Evolutionary conservation across 2,797 vertebrate species (phyloP).

Genomic region (Crenichthys baileyi): DNA sequence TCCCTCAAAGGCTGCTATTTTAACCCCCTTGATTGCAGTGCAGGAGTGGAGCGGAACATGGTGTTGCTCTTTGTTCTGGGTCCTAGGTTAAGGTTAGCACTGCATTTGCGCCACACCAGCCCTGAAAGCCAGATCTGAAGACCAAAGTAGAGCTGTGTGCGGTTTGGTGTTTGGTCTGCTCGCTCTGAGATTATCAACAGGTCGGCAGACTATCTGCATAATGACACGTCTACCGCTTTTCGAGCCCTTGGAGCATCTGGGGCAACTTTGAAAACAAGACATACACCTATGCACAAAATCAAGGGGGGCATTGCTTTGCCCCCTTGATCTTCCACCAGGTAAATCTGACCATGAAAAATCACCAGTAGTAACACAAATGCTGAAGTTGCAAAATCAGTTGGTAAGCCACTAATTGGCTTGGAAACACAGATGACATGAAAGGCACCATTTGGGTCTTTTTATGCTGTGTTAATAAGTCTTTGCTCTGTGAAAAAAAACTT

Average conservation of each 20-base stretch:
- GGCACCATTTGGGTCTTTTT: constrained; percentile 39
- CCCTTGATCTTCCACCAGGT: constrained; percentile 21
- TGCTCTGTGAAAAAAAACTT: not conserved
- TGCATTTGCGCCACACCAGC: constrained; percentile 56
- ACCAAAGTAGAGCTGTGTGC: constrained; percentile 73
- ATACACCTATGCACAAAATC: constrained; percentile 20
- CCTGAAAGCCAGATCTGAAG: constrained; percentile 56
- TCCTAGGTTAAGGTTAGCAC: constrained; percentile 64
- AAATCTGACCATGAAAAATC: constrained; percentile 47
- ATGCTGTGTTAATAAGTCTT: not conserved
- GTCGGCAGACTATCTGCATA: constrained; percentile 73
- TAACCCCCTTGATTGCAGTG: constrained; percentile 66
- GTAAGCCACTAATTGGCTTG: constrained; percentile 50
- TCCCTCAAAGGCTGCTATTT: constrained; percentile 76
- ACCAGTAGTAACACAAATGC: constrained; percentile 38
- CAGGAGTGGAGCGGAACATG: constrained; percentile 49
- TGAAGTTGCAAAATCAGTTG: constrained; percentile 51
- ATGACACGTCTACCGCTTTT: constrained; percentile 76
- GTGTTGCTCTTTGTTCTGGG: constrained; percentile 68
- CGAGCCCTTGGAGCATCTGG: constrained; percentile 78
- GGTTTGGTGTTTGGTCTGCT: constrained; percentile 78
- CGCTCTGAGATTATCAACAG: constrained; percentile 76
- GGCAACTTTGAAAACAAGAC: constrained; percentile 50
- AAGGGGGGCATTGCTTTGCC: not conserved
- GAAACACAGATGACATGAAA: constrained; percentile 49